Base-by-base conservation (phyloP, 2,797 vertebrate genomes). In the Australoheros facetus region DNA sequence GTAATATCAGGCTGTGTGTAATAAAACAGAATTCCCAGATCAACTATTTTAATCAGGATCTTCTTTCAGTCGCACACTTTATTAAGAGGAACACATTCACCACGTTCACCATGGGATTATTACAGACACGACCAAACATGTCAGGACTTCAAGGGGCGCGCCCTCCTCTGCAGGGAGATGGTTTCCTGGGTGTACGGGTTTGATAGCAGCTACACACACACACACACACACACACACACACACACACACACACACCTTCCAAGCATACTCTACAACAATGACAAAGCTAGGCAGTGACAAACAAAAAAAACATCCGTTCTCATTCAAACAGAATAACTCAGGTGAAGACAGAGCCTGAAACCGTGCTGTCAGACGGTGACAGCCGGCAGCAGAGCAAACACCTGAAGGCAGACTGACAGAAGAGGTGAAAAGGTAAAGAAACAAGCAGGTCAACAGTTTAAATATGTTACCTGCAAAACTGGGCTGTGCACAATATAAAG, bases 91-190 rank as follows among this genome's bases (percentile, higher is more conserved):
- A 21, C 77, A 51, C 45, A 5, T 17, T 64, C 71, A 17, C 64
- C 51, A 39, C 9, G 59, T 64, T 13, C 19, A 0, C 55, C 3
- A 26, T 3, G 76, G 80, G 84, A 90, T 58, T 64, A 56, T 12
- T 21, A 55, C 32, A 88, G 77, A 82, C 88, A 81, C 3, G 83
- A 87, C 76, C 74, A 51, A 80, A 83, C 89, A 83, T 57, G 89
- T 81, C 81, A 56, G 9, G 37, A 81, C 59, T 79, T 83, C 83
- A 87, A 53, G 85, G 39, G 74, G 37, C 66, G 10, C 48, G 1
- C 59, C 32, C 16, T 69, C 34, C 7, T 84, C 80, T 84, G 71
- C 62, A 48, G 75, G 80, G 48, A 79, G 26, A 48, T 4, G 30
- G 14, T 83, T 76, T 78, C 79, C 58, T 34, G 10, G 72, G 32